A percentile compares a stretch with the other conserved stretches of the same genome.
These are phyloP conservation scores for Chrysotoxum bicinctum DNA, from an alignment of 2,888 invertebrate species.

Conservation along the genomic window DNA sequence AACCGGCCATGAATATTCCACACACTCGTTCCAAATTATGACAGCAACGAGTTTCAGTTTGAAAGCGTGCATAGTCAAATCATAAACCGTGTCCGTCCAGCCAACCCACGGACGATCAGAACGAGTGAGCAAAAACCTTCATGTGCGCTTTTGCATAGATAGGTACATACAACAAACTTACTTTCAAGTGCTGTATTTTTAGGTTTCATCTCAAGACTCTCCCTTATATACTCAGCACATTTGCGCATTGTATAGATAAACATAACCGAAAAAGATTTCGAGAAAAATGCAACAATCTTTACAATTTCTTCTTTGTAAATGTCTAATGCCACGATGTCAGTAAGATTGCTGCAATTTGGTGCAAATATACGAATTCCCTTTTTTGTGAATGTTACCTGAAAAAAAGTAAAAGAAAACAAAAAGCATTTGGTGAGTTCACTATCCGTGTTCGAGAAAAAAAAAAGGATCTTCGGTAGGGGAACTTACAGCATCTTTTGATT, in stretches of 20 bases:
- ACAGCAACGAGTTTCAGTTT: neutral
- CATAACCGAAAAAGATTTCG: constrained; percentile 88
- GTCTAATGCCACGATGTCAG: constrained; percentile 84
- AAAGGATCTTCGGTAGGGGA: neutral
- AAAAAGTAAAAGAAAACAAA: constrained; percentile 65
- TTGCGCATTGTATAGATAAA: constrained; percentile 89
- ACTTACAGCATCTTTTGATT: constrained; percentile 88
- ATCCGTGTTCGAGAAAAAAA: neutral
- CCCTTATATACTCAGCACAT: constrained; percentile 87
- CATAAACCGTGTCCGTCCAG: neutral
- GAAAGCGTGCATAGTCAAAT: neutral
- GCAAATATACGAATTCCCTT: constrained; percentile 85
- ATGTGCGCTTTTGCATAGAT: neutral
- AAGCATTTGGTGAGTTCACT: neutral
- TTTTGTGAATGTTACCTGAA: constrained; percentile 84
- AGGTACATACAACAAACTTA: constrained; percentile 5
- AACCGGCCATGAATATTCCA: neutral
- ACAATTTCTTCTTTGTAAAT: constrained; percentile 88
- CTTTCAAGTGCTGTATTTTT: constrained; percentile 65
- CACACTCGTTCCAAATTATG: neutral
- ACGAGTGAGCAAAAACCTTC: neutral
- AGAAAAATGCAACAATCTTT: constrained; percentile 90
- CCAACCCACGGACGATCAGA: neutral
- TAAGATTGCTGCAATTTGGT: constrained; percentile 83
- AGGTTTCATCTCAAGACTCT: constrained; percentile 86